These are phyloP conservation scores for Calidris pugnax DNA, from an alignment of 2,113 vertebrate genomes.

Conservation along the genomic window DNA sequence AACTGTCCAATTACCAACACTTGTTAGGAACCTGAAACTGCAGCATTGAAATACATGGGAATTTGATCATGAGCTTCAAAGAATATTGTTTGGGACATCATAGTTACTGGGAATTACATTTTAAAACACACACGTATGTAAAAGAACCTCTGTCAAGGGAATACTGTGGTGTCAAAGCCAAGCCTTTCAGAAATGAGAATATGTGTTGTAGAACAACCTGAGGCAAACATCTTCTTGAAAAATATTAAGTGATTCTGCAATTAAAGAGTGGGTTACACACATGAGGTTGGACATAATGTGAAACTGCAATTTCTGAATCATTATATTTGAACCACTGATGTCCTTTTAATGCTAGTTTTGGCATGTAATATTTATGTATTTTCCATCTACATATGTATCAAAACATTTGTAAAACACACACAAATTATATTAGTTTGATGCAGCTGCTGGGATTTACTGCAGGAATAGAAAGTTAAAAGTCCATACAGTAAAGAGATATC, in stretches of 20 bases:
- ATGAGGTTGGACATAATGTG: not conserved
- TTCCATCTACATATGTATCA: not conserved
- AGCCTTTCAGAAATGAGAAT: not conserved
- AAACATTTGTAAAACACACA: not conserved
- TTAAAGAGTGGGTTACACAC: not conserved
- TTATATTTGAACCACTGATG: not conserved
- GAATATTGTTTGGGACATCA: not conserved
- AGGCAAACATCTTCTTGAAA: not conserved
- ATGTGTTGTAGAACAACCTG: accelerated
- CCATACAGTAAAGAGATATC: not conserved
- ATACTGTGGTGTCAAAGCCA: not conserved
- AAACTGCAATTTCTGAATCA: not conserved
- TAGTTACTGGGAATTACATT: not conserved
- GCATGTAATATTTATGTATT: not conserved
- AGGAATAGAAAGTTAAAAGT: not conserved
- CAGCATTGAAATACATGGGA: not conserved
- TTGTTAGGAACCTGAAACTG: not conserved
- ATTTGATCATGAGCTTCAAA: not conserved
- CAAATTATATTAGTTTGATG: not conserved
- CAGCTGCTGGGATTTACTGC: not conserved
- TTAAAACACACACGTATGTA: not conserved
- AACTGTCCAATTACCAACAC: not conserved
- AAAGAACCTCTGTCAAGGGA: not conserved
- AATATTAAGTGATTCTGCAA: not conserved
- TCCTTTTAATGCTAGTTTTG: not conserved